phyloP scores from a whole-genome alignment of 2,113 vertebrate genomes.

The Caracal caracal region DNA sequence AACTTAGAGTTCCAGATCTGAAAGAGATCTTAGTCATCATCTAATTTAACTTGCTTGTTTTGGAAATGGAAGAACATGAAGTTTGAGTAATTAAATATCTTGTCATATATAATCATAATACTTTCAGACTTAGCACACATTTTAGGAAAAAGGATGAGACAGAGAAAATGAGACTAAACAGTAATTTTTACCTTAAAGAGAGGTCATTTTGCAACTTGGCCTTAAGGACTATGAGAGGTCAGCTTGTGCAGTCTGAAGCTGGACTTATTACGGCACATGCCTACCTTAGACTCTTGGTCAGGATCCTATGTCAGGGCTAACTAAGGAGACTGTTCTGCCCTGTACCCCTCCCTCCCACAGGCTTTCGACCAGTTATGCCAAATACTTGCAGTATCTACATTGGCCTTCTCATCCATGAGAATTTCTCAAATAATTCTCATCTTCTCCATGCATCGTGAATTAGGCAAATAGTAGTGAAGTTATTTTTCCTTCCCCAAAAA shows the following conservation, averaged over 20 bases:
- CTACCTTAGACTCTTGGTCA: too few species aligned
- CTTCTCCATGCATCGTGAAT: not conserved
- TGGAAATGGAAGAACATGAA: not conserved
- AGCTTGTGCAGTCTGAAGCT: rapidly evolving
- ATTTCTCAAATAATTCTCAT: not conserved
- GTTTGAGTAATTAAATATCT: not conserved
- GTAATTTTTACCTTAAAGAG: conserved; percentile 52
- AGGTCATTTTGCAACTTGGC: not conserved
- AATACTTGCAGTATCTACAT: not conserved
- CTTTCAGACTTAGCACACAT: conserved; percentile 29
- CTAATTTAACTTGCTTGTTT: not conserved
- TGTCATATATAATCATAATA: conserved; percentile 1
- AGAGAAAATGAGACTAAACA: not conserved
- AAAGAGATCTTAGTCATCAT: not conserved
- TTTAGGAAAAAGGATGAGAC: conserved; percentile 48
- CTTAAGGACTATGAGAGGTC: not conserved
- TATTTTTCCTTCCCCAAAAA: conserved; percentile 20
- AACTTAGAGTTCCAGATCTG: not conserved
- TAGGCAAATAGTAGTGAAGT: not conserved
- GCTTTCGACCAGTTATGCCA: not conserved
- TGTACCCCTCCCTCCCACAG: not conserved
- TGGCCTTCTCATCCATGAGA: not conserved
- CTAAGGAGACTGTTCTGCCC: not conserved
- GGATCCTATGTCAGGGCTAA: not conserved
- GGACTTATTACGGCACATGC: rapidly evolving